Evolutionary conservation across 2,797 vertebrate genomes (phyloP).

Genomic region (Gadopsis bispinosus): DNA sequence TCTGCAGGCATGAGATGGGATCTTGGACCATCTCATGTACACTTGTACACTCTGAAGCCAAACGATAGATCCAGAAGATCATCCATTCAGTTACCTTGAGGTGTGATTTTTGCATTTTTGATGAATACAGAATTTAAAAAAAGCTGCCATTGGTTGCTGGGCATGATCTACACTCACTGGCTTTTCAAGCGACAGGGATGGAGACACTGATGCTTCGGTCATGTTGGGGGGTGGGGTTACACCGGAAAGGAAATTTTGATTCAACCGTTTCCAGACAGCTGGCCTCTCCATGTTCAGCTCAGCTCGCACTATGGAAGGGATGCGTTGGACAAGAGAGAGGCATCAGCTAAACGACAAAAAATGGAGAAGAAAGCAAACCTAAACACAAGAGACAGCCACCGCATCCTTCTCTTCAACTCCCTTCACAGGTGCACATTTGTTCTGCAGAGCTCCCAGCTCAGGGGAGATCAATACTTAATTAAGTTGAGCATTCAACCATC

Average conservation of each 20-base stretch:
- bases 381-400: slow-evolving; percentile 2
- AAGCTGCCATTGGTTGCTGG: not conserved
- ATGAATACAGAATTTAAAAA: slow-evolving; percentile 44
- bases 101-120: not conserved
- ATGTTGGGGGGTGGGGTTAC: slow-evolving; percentile 22
- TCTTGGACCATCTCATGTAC: slow-evolving; percentile 13
- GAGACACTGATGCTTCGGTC: slow-evolving; percentile 42
- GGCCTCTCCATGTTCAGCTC: slow-evolving; percentile 9
- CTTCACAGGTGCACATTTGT: slow-evolving; percentile 35
- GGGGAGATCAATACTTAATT: slow-evolving; percentile 69
- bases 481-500: slow-evolving; percentile 47
- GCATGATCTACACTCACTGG: slow-evolving; percentile 14
- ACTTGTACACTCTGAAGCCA: not conserved
- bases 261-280: slow-evolving; percentile 47
- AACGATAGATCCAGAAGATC: slow-evolving; percentile 43
- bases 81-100: slow-evolving; percentile 57
- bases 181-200: slow-evolving; percentile 21
- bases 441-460: slow-evolving; percentile 22
- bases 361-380: slow-evolving; percentile 30
- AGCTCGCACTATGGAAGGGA: slow-evolving; percentile 26
- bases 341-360: slow-evolving; percentile 6
- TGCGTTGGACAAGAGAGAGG: slow-evolving; percentile 26
- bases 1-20: slow-evolving; percentile 30
- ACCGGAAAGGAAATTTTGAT: slow-evolving; percentile 43
- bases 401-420: not conserved